Conservation (phyloP, 2,113 vertebrate genomes). For the Tonatia bakeri region DNA sequence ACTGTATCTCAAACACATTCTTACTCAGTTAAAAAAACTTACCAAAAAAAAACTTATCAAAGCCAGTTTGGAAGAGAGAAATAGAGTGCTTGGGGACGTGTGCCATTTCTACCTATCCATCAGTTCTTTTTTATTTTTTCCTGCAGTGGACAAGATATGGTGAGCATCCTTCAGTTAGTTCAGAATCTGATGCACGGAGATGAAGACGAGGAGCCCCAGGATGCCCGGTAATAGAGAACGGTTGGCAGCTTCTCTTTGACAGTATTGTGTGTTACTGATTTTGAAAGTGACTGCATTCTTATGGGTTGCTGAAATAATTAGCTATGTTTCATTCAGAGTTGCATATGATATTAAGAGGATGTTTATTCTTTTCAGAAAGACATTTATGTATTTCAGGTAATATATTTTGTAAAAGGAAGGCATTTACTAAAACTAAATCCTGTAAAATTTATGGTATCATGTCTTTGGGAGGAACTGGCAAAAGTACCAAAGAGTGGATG, state of each 20-base stretch:
- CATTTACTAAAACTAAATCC: not conserved
- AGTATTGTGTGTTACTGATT: not conserved
- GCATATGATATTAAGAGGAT: not conserved
- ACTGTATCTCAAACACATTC: not conserved
- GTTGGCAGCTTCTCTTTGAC: not conserved
- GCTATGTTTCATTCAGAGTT: not conserved
- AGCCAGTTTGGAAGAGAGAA: not conserved
- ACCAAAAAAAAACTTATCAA: not conserved
- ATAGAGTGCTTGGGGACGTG: not conserved
- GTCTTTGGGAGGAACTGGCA: not conserved
- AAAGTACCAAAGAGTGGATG: not conserved
- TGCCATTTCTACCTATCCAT: not conserved
- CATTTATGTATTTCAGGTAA: not conserved
- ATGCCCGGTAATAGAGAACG: constrained; percentile 80
- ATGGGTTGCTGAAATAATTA: not conserved
- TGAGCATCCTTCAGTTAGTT: constrained; percentile 90
- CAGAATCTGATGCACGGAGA: constrained; percentile 95
- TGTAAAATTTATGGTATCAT: not conserved
- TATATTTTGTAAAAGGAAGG: not conserved
- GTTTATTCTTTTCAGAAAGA: not conserved
- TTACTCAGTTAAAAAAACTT: not conserved
- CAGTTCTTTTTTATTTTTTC: not conserved
- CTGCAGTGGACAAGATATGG: constrained; percentile 91
- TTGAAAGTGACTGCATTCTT: not conserved
- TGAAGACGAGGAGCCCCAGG: constrained; percentile 85